Evolutionary conservation across 2,888 invertebrate species (phyloP).

Genomic region (Eupithecia subumbrata): DNA sequence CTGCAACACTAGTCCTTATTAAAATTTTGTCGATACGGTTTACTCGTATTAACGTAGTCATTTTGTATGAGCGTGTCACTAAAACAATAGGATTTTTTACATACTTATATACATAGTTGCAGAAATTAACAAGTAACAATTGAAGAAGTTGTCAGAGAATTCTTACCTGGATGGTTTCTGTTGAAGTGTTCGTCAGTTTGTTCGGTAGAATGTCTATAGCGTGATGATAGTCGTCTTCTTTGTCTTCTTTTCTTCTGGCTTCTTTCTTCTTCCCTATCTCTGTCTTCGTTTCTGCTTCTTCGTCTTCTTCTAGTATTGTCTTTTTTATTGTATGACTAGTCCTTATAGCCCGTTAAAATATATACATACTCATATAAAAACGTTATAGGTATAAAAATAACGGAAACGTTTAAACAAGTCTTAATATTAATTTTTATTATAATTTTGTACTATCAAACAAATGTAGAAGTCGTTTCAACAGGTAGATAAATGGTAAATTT

Average conservation of each 20-base stretch:
- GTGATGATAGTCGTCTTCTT: conserved; percentile 25
- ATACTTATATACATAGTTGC: background rate
- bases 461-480: conserved; percentile 80
- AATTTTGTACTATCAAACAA: conserved; percentile 84
- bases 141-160: background rate
- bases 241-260: conserved; percentile 43
- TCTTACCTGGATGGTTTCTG: conserved; percentile 39
- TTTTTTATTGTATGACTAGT: conserved; percentile 62
- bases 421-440: conserved; percentile 81
- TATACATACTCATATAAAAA: conserved; percentile 77
- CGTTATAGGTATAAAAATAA: conserved; percentile 81
- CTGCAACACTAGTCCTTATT: background rate
- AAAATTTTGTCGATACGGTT: no score
- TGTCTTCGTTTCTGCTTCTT: conserved; percentile 50
- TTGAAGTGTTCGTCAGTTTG: conserved; percentile 43
- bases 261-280: conserved; percentile 47
- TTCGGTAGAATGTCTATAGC: conserved; percentile 42
- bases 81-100: background rate
- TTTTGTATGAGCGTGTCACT: background rate
- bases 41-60: background rate
- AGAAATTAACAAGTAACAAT: background rate
- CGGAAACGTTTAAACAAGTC: conserved; percentile 80
- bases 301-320: conserved; percentile 64
- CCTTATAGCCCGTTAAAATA: conserved; percentile 75
- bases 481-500: conserved; percentile 81